Evolutionary conservation across 2,888 invertebrate genomes (phyloP).

Genomic region (Chrysolina americana): DNA sequence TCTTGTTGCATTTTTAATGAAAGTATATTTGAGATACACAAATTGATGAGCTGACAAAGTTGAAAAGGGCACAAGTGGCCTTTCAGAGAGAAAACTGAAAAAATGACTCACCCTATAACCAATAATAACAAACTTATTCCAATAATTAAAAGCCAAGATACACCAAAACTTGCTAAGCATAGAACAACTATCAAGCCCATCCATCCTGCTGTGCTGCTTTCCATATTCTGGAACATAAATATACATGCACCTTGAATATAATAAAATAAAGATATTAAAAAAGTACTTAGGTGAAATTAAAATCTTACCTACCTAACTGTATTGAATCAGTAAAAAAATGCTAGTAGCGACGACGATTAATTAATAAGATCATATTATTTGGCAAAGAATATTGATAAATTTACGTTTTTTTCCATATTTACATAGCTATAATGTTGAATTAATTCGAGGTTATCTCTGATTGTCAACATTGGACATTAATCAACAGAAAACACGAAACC

Average conservation of each 20-base stretch:
- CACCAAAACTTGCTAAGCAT: conserved; percentile 67
- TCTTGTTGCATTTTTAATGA: too few relatives aligned
- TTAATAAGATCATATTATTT: conserved; percentile 1
- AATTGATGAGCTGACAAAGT: too few relatives aligned
- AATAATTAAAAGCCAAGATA: conserved; percentile 66
- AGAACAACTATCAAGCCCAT: conserved; percentile 65
- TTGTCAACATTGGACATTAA: background rate
- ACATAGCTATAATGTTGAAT: background rate
- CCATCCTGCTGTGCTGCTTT: conserved; percentile 63
- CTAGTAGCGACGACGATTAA: background rate
- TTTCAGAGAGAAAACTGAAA: background rate
- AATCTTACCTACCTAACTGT: conserved; percentile 32
- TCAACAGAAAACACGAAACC: too few relatives aligned
- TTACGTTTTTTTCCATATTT: conserved; percentile 5
- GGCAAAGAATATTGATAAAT: conserved; percentile 2
- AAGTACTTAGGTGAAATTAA: background rate
- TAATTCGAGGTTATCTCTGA: conserved; percentile 9
- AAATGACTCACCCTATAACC: conserved; percentile 64
- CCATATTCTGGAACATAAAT: conserved; percentile 5
- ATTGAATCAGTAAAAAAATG: conserved; percentile 27
- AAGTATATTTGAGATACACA: too few relatives aligned
- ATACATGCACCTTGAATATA: conserved; percentile 5
- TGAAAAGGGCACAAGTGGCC: background rate
- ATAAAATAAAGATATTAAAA: background rate
- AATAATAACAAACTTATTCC: conserved; percentile 63